Base-by-base conservation (phyloP, 2,888 invertebrate species). In the Drosophila borborema region DNA sequence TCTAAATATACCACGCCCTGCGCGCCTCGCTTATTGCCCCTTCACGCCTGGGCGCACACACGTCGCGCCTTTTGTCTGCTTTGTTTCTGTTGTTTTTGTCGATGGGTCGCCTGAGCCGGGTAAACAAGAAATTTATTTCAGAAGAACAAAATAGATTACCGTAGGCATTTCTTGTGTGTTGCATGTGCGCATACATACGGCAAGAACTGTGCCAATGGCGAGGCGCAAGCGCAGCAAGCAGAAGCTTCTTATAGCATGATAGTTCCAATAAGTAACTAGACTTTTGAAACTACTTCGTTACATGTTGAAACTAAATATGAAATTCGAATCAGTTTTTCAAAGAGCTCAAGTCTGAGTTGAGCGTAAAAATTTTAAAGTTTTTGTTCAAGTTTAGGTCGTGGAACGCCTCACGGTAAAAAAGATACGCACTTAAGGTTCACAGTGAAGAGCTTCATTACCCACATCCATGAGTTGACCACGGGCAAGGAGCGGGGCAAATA, bases 381-480 rank as follows among this genome's bases (percentile, higher is more conserved):
- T n/a, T n/a, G n/a, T n/a, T n/a, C n/a, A n/a, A n/a, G n/a, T n/a
- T n/a, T n/a, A n/a, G n/a, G n/a, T n/a, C n/a, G n/a, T n/a, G n/a
- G n/a, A n/a, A 20, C 20, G 20, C 20, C 20, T 20, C 20, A 20
- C 20, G 20, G 20, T 20, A 20, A 2, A 20, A 20, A 23, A 23
- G 23, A 23, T 23, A 23, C 23, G 23, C 23, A 23, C 23, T 23
- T 3, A 23, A 23, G 23, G 23, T 23, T 3, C 23, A 23, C 23
- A 23, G 3, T 1, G 23, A 23, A 23, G 23, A 23, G 3, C 0
- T 3, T 23, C 23, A 2, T 23, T 23, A 23, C 23, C 23, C 23
- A 23, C 23, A 3, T 23, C 23, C 23, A 23, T 0, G 96, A 98
- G 92, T 95, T 99, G 74, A 99, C 99, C 2, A 96, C 97, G 93